phyloP scores from a whole-genome alignment of 2,888 invertebrate genomes.

The Dryadula phaetusa region DNA sequence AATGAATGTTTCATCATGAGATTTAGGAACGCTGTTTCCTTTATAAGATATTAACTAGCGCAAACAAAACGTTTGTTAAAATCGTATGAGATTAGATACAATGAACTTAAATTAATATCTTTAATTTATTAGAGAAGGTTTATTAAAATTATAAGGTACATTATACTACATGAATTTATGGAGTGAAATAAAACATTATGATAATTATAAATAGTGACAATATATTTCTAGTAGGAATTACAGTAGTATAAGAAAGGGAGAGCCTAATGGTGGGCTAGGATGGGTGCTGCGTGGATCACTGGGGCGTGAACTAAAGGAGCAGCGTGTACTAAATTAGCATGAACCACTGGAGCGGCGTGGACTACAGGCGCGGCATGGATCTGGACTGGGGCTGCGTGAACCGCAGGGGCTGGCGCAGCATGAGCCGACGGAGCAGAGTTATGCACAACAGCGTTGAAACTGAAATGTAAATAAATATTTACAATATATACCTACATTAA shows the following conservation, averaged over 20 bases:
- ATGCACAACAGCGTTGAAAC: conserved; percentile 78
- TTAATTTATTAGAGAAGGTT: not conserved
- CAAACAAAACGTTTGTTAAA: conserved; percentile 10
- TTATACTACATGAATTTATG: not conserved
- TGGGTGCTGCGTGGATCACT: conserved; percentile 50
- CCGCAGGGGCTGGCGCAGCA: conserved; percentile 57
- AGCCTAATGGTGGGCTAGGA: conserved; percentile 62
- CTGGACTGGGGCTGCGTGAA: conserved; percentile 50
- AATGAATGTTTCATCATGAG: conserved; percentile 37
- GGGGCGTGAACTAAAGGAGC: conserved; percentile 53
- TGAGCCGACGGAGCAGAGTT: conserved; percentile 70
- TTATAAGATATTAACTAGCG: conserved; percentile 16
- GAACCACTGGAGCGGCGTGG: conserved; percentile 47
- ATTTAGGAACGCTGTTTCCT: conserved; percentile 37
- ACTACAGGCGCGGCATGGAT: conserved; percentile 48
- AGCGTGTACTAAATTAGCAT: conserved; percentile 53
- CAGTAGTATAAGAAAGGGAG: conserved; percentile 39
- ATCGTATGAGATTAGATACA: not conserved
- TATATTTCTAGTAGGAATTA: conserved; percentile 59
- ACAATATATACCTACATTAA: not conserved
- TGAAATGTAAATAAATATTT: conserved; percentile 49
- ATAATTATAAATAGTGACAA: conserved; percentile 56
- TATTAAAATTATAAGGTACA: not conserved
- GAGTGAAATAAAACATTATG: not conserved
- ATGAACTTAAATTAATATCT: not conserved